A percentile compares a stretch with the other conserved stretches of the same genome.
These are phyloP conservation scores for Timema cristinae DNA, from an alignment of 2,888 invertebrate genomes.

Conservation along the genomic window DNA sequence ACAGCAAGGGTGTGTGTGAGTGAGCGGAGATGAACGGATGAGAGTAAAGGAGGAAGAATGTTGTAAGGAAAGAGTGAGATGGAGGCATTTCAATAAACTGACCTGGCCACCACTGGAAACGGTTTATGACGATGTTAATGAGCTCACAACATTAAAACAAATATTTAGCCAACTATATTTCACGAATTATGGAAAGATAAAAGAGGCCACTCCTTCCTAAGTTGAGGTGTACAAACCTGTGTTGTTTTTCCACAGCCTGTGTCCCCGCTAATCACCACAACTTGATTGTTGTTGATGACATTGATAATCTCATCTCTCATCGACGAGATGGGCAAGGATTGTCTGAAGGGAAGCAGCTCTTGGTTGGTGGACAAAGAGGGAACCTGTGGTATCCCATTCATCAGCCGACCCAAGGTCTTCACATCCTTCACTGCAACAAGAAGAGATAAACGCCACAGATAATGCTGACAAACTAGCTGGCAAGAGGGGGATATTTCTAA, in stretches of 20 bases:
- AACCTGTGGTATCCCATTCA: conserved; percentile 63
- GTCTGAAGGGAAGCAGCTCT: conserved; percentile 56
- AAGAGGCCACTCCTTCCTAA: too few relatives aligned
- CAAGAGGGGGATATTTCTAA: too few relatives aligned
- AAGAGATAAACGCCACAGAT: neutral
- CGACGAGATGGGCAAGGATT: conserved; percentile 65
- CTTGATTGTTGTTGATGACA: conserved; percentile 61
- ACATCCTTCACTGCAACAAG: conserved; percentile 43
- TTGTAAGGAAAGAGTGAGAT: too few relatives aligned
- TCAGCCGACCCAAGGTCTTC: conserved; percentile 60
- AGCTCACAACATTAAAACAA: too few relatives aligned
- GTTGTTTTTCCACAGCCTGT: conserved; percentile 96
- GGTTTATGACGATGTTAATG: too few relatives aligned
- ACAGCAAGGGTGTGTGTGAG: too few relatives aligned
- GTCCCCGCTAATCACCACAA: conserved; percentile 65
- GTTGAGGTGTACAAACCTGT: conserved; percentile 51
- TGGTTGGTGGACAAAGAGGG: conserved; percentile 52
- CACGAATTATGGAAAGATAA: too few relatives aligned
- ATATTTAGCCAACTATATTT: too few relatives aligned
- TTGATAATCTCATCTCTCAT: conserved; percentile 63
- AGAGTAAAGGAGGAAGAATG: too few relatives aligned
- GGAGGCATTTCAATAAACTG: too few relatives aligned
- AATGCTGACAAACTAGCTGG: too few relatives aligned
- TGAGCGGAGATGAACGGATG: neutral
- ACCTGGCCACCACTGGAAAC: too few relatives aligned